Conservation (phyloP, 2,113 vertebrate species). For the Piaya cayana region DNA sequence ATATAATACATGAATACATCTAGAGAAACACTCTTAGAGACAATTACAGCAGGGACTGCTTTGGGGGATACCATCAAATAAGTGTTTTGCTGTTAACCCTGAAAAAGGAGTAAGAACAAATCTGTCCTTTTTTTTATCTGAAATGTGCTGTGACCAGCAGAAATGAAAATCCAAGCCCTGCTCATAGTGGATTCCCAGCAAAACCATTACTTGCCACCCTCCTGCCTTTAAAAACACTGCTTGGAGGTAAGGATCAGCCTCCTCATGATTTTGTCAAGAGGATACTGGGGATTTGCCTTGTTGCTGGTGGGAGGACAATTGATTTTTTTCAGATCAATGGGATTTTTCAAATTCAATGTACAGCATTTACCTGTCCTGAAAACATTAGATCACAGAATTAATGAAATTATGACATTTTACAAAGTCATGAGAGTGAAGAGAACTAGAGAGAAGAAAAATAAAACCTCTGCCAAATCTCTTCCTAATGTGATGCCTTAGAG, state of each 20-base stretch:
- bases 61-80: background rate
- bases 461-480: background rate
- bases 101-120: background rate
- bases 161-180: background rate
- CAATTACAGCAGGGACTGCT: conserved; percentile 5
- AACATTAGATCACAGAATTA: background rate
- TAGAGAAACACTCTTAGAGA: background rate
- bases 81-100: background rate
- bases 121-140: background rate
- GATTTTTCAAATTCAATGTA: background rate
- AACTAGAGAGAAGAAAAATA: background rate
- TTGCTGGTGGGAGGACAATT: background rate
- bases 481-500: background rate
- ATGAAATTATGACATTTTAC: background rate
- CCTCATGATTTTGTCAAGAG: background rate
- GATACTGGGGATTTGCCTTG: background rate
- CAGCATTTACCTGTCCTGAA: background rate
- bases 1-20: background rate
- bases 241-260: background rate
- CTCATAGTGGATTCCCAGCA: background rate
- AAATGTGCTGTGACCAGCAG: background rate
- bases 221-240: background rate
- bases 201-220: background rate
- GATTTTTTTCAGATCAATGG: background rate
- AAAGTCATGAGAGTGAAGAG: background rate